These are phyloP conservation scores for Esox lucius DNA, from an alignment of 2,797 vertebrate genomes.

Conservation along the genomic window DNA sequence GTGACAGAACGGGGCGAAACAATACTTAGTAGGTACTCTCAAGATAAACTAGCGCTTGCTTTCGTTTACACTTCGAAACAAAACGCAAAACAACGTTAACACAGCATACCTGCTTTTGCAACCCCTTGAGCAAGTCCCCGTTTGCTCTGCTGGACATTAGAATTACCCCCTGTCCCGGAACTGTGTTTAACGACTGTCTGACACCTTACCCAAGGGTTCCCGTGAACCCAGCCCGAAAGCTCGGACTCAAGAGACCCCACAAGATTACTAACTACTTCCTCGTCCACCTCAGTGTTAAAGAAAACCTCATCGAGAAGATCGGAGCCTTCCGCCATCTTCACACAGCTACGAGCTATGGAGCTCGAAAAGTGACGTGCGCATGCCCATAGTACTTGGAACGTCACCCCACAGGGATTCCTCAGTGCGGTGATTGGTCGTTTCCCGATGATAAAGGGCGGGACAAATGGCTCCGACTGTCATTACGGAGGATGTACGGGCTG, in stretches of 20 bases:
- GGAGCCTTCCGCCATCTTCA: conserved; percentile 95
- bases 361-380: conserved; percentile 62
- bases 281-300: conserved; percentile 91
- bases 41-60: conserved; percentile 39
- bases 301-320: conserved; percentile 88
- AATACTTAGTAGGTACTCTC: conserved; percentile 32
- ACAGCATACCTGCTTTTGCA: conserved; percentile 81
- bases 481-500: conserved; percentile 44
- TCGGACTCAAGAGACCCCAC: conserved; percentile 85
- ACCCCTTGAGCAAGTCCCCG: conserved; percentile 85
- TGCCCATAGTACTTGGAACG: conserved; percentile 51
- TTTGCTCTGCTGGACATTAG: conserved; percentile 90
- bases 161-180: conserved; percentile 85
- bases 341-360: conserved; percentile 77
- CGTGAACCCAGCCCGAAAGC: conserved; percentile 82
- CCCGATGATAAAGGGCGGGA: conserved; percentile 69
- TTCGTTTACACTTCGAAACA: conserved; percentile 49
- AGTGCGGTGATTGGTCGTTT: conserved; percentile 72
- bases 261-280: conserved; percentile 90
- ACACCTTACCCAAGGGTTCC: conserved; percentile 71
- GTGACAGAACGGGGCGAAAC: conserved; percentile 41
- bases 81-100: conserved; percentile 57
- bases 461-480: conserved; percentile 80
- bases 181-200: conserved; percentile 86
- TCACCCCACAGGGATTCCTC: conserved; percentile 50